Base-by-base conservation (phyloP, 2,888 invertebrate genomes). In the Morinoia aosen region DNA sequence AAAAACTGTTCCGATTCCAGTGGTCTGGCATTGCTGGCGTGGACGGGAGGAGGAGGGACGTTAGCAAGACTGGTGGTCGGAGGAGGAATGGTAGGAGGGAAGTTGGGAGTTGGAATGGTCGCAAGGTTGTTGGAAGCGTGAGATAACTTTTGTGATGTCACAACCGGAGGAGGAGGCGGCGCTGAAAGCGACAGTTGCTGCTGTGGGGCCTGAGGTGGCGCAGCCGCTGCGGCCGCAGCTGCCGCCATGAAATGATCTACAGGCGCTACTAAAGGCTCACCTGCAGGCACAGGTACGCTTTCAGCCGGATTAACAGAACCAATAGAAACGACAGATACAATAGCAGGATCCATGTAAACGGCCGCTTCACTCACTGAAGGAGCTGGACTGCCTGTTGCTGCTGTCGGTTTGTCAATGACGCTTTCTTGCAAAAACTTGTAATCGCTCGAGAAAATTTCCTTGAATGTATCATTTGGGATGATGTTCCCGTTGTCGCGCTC, bases 371-470 rank as follows among this genome's bases (percentile, higher is more conserved):
- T 95, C 95, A 95, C 95, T 39, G 95, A 25, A 64, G 95, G 40
- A 33, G 93, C 33, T 57, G 57, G 33, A 57, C 57, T 33, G 33
- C 93, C 57, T 90, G 40, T 48, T 16, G 19, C 90, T 48, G 25
- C 90, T 33, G 93, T 33, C 33, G 93, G 93, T 57, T 93, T 93
- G 56, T 95, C 95, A 12, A 95, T 95, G 39, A 95, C 61, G 56
- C 99, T 99, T 97, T 99, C 99, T 97, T 99, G 99, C 95, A 99
- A 98, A 97, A 97, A 97, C 97, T 97, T 97, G 96, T 97, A 97
- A 95, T 94, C 96, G 88, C 95, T 96, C 25, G 96, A n/a, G 39
- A 96, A 95, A 25, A 96, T 93, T 76, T 96, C 96, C 94, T 95
- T 96, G 40, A 95, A 91, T 14, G 95, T 91, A 61, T 58, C 58